phyloP scores from a whole-genome alignment of 2,113 vertebrate genomes.

The Periophthalmodon schlosseri region DNA sequence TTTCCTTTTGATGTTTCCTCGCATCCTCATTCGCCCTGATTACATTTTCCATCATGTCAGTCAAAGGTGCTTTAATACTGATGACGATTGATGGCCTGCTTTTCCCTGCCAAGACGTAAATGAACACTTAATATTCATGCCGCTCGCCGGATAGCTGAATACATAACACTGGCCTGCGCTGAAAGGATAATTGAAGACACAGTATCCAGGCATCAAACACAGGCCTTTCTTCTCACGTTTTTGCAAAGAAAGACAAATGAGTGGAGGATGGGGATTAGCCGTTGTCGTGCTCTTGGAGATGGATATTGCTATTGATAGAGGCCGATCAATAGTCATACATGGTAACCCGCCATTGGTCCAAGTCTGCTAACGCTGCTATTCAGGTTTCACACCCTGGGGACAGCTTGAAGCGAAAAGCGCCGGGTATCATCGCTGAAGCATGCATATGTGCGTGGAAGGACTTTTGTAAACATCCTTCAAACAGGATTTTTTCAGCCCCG shows the following conservation, averaged over 20 bases:
- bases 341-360: constrained; percentile 35
- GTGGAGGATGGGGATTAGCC: constrained; percentile 27
- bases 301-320: constrained; percentile 42
- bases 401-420: constrained; percentile 21
- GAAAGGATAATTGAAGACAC: constrained; percentile 48
- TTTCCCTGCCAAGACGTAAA: constrained; percentile 40
- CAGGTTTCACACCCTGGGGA: constrained; percentile 37
- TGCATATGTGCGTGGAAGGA: constrained; percentile 17
- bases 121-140: constrained; percentile 61
- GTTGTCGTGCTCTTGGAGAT: constrained; percentile 30
- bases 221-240: constrained; percentile 19
- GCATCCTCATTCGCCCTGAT: constrained; percentile 48
- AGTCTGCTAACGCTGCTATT: constrained; percentile 23
- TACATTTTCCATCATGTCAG: constrained; percentile 53
- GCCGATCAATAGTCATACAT: constrained; percentile 42
- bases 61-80: constrained; percentile 44
- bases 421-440: constrained; percentile 14
- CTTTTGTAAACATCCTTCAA: constrained; percentile 39
- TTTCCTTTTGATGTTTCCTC: constrained; percentile 28
- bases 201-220: constrained; percentile 44
- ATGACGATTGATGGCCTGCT: constrained; percentile 51
- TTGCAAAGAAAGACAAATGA: constrained; percentile 13
- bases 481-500: constrained; percentile 11
- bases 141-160: constrained; percentile 41
- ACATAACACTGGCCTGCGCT: constrained; percentile 39